Base-by-base conservation (phyloP, 2,797 vertebrate genomes). In the Serranus cabrilla region DNA sequence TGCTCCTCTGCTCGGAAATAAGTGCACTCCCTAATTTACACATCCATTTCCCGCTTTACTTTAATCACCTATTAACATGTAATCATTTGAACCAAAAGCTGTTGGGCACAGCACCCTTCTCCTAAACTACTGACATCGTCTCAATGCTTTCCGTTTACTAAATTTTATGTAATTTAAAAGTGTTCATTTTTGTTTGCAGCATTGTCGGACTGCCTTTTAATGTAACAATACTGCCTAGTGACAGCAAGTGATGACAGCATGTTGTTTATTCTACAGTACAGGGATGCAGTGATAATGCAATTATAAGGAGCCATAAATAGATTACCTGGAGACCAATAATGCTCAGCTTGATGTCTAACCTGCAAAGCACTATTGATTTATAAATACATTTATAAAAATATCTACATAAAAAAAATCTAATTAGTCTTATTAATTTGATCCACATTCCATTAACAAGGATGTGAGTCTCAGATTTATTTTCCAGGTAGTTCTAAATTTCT, bases 1-100 rank as follows among this genome's bases (percentile, higher is more conserved):
- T 4, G 0, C 0, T n/a, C 0, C 0, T 3, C 0, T 47, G 11
- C 12, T 71, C 25, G 90, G 50, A 81, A 43, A 79, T 66, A 9
- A 21, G 0, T 0, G 0, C 0, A 0, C 21, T 9, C 0, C 0
- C 0, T 2, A 1, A n/a, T 51, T 67, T 31, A 34, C 23, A 51
- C 9, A 2, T 0, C 0, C 7, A n/a, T 50, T 39, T 1, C 5
- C 16, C 1, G 37, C 8, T 1, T 40, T 21, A 16, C 2, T 23
- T 34, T 47, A 2, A 2, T 1, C 6, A 12, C 59, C 14, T 49
- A 37, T 25, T 34, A 5, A 27, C 21, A 5, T 55, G 0, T 14
- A 16, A 46, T 17, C 4, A 2, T 0, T 37, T 27, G 21, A 4
- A 27, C 2, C 0, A 66, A 56, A 43, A 11, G 0, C 5, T 12